Percentiles rank a stretch among this genome's conserved stretches.
Evolutionary conservation across 2,888 invertebrate genomes (phyloP).

Genomic region (Alloscopus bannaensis): DNA sequence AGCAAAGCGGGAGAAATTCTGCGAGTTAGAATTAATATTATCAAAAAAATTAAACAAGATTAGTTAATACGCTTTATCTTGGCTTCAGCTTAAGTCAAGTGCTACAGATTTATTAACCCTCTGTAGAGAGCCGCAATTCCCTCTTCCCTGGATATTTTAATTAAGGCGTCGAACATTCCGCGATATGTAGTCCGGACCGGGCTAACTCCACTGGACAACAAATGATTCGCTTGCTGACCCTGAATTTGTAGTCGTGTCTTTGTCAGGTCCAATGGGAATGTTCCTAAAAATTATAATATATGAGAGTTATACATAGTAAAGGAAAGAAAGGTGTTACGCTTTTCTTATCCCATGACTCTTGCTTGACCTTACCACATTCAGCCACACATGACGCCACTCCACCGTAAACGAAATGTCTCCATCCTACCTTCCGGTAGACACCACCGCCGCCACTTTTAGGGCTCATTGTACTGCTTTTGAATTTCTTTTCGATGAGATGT

Average conservation of each 20-base stretch:
- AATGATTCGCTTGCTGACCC: slow-evolving; percentile 84
- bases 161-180: slow-evolving; percentile 94
- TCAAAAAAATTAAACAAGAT: neutral
- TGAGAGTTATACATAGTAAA: neutral
- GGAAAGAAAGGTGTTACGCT: slow-evolving; percentile 11
- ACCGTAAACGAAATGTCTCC: slow-evolving; percentile 96
- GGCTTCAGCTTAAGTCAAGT: neutral
- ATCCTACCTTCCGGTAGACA: slow-evolving; percentile 75
- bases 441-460: slow-evolving; percentile 69
- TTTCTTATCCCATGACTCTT: no score
- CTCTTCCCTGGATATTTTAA: slow-evolving; percentile 90
- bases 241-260: slow-evolving; percentile 96
- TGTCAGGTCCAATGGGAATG: slow-evolving; percentile 97
- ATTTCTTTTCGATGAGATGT: no score
- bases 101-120: slow-evolving; percentile 80
- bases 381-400: slow-evolving; percentile 95
- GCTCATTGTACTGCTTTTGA: slow-evolving; percentile 67
- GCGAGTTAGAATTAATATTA: slow-evolving; percentile 57
- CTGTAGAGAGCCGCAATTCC: slow-evolving; percentile 90
- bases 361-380: slow-evolving; percentile 86
- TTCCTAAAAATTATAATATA: slow-evolving; percentile 79
- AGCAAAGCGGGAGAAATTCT: slow-evolving; percentile 95
- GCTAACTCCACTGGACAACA: slow-evolving; percentile 69
- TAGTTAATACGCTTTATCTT: neutral
- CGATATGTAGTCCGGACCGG: slow-evolving; percentile 84